A percentile compares a stretch with the other conserved stretches of the same genome.
These are phyloP conservation scores for Enteromius unitaeniatus DNA, from an alignment of 2,797 vertebrate genomes.

Conservation along the genomic window DNA sequence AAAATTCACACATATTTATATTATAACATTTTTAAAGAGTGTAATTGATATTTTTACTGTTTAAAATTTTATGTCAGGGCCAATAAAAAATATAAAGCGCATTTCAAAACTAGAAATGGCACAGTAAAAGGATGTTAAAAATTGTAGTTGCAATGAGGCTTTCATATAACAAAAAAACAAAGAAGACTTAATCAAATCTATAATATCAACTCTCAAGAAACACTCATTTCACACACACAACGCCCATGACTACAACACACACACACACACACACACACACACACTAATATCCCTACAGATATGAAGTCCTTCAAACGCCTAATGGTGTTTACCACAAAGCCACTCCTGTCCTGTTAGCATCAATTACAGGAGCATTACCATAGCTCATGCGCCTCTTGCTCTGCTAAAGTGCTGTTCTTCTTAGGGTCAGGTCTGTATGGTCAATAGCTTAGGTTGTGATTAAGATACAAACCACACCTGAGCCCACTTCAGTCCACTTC, in stretches of 20 bases:
- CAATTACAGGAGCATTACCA: slow-evolving; percentile 17
- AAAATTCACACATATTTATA: too few species aligned
- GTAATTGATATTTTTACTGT: too few species aligned
- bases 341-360: slow-evolving; percentile 21
- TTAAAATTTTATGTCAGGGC: too few species aligned
- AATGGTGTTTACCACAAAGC: slow-evolving; percentile 25
- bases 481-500: neutral
- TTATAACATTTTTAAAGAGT: too few species aligned
- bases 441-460: neutral
- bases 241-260: too few species aligned
- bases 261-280: slow-evolving; percentile 6
- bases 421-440: neutral
- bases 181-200: too few species aligned
- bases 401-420: neutral
- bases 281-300: neutral
- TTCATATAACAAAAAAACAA: too few species aligned
- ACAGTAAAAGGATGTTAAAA: neutral
- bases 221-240: neutral
- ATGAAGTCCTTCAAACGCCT: slow-evolving; percentile 9
- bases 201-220: neutral
- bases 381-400: slow-evolving; percentile 11
- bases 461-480: neutral
- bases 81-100: neutral
- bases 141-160: too few species aligned
- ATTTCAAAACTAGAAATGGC: neutral